Evolutionary conservation across 2,797 vertebrate genomes (phyloP), one percentile per base, ranked within the genome.

Genomic region (Benthosema pterotum): DNA sequence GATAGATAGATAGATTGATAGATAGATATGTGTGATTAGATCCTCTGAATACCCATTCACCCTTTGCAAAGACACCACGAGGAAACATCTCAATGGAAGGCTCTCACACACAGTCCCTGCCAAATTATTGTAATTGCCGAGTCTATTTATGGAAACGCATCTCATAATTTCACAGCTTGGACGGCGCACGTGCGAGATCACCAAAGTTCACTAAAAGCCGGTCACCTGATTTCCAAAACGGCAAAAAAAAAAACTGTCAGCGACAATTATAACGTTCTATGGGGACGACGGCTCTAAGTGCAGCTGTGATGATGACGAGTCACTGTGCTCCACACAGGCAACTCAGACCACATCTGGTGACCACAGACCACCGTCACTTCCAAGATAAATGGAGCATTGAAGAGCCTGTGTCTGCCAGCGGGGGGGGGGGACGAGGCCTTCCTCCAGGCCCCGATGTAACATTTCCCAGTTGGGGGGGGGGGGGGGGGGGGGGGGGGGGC

Each of bases 351-450:
- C 75, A 67, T 62, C 60, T 72, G 55, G 48, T 38, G 62, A 60
- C 77, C 76, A 25, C 78, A 77, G 72, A 74, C 78, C 75, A 67
- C 71, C 65, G 65, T 73, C 75, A 63, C 72, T 75, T 70, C 45
- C 63, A 69, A 73, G 79, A 74, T 70, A 85, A 77, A 84, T 75
- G 70, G 67, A 65, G 63, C 59, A 69, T 74, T 77, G 70, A 63
- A 51, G 47, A 61, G 62, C 63, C 50, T 60, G 57, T 32, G 65
- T 69, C 69, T 79, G 75, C 62, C 63, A 46, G 22, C 3, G 22
- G 22, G 22, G 65, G 22, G 22, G 22, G 22, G 22, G 65, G 60
- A 65, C 71, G 54, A 68, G 64, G 77, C 63, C 71, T 62, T 73
- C 52, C 56, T 57, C 62, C 58, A 49, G 48, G n/a, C n/a, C n/a